Evolutionary conservation across 2,888 invertebrate species (phyloP).

Genomic region (Strigamia crassipes): DNA sequence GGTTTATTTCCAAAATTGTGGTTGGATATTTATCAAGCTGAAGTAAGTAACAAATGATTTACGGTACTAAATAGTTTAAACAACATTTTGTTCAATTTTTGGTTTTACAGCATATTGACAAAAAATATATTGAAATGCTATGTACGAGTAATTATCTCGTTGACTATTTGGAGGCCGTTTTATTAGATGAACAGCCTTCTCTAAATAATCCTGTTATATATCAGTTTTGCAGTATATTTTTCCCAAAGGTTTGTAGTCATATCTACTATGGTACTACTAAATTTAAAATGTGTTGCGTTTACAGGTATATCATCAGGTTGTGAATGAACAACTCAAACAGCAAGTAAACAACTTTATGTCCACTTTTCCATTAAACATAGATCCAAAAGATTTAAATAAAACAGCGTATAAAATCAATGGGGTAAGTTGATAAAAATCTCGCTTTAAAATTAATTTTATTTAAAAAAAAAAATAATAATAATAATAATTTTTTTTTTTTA

Average conservation of each 20-base stretch:
- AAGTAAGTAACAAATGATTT: constrained; percentile 62
- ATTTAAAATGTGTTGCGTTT: background rate
- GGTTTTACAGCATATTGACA: constrained; percentile 71
- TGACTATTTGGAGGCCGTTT: constrained; percentile 87
- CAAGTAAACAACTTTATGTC: constrained; percentile 50
- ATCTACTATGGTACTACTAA: background rate
- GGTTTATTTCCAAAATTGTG: constrained; percentile 89
- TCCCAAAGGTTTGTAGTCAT: constrained; percentile 70
- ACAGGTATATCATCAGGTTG: constrained; percentile 48
- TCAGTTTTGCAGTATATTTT: constrained; percentile 84
- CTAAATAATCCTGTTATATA: constrained; percentile 82
- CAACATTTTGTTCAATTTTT: constrained; percentile 47
- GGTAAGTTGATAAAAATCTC: constrained; percentile 46
- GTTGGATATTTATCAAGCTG: constrained; percentile 82
- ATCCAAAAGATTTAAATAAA: constrained; percentile 50
- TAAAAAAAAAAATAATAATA: background rate
- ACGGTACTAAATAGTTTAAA: no score
- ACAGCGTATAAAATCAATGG: constrained; percentile 51
- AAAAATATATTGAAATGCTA: constrained; percentile 79
- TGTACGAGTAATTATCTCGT: constrained; percentile 80
- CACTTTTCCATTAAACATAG: constrained; percentile 50
- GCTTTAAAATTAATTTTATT: background rate
- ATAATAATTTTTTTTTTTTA: background rate
- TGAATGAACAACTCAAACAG: constrained; percentile 51
- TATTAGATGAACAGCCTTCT: constrained; percentile 83